These are phyloP conservation scores for western clawed frog (Xenopus tropicalis) DNA, from an alignment of 2,113 vertebrate genomes.

Conservation along the genomic window UCB_Xtro_10.0 CM004445.2:141219001-141219500, in stretches of 20 bases:
- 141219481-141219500: conserved; percentile 43
- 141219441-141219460: conserved; percentile 64
- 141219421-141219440: conserved; percentile 63
- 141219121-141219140: conserved; percentile 66
- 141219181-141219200: conserved; percentile 52
- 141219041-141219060: conserved; percentile 57
- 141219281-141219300: conserved; percentile 63
- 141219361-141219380: conserved; percentile 60
- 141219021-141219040: no score
- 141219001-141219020: no score
- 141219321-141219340: conserved; percentile 57
- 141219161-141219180: conserved; percentile 55
- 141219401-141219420: conserved; percentile 64
- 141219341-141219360: conserved; percentile 56
- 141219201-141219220: not conserved
- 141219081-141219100: conserved; percentile 62
- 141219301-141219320: conserved; percentile 62
- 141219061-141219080: conserved; percentile 53
- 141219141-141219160: conserved; percentile 63
- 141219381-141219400: conserved; percentile 62
- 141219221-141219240: not conserved
- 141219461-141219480: conserved; percentile 58
- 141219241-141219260: not conserved
- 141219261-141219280: not conserved
- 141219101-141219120: conserved; percentile 63